These are phyloP conservation scores for Dipodomys merriami DNA, from an alignment of 2,113 vertebrate genomes.

Conservation along the genomic window DNA sequence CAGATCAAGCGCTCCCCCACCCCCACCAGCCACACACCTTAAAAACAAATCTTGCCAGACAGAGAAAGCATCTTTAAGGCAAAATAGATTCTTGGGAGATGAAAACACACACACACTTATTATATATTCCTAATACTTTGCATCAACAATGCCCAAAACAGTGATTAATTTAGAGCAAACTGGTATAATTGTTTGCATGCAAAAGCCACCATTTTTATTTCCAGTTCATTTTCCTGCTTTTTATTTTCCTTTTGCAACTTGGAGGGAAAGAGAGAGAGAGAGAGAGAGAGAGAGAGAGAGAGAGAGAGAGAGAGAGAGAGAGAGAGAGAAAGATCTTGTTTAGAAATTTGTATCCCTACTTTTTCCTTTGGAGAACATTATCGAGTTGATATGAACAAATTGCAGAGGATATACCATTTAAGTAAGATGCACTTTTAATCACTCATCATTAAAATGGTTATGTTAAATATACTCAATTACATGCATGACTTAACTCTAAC, in stretches of 20 bases:
- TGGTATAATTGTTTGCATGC: slow-evolving; percentile 68
- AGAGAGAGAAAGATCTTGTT: slow-evolving; percentile 82
- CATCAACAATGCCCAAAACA: slow-evolving; percentile 64
- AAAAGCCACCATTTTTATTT: slow-evolving; percentile 36
- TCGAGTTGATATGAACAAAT: slow-evolving; percentile 88
- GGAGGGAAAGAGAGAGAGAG: slow-evolving; percentile 69
- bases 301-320: slow-evolving; percentile 60
- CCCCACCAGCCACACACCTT: too few relatives aligned
- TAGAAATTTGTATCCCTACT: slow-evolving; percentile 86
- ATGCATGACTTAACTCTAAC: slow-evolving; percentile 89
- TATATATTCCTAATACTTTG: slow-evolving; percentile 74
- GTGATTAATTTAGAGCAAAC: slow-evolving; percentile 80
- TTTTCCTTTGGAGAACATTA: slow-evolving; percentile 84
- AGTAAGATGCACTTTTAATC: slow-evolving; percentile 90
- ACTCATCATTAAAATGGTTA: slow-evolving; percentile 91
- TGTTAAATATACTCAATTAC: slow-evolving; percentile 92
- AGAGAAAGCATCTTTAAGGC: slow-evolving; percentile 45
- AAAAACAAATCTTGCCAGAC: background rate
- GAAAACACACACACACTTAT: background rate
- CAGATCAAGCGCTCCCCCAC: background rate
- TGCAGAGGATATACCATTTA: slow-evolving; percentile 88
- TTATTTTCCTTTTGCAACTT: background rate
- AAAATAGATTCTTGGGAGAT: slow-evolving; percentile 55
- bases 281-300: slow-evolving; percentile 69
- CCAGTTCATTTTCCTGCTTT: slow-evolving; percentile 73